Base-by-base conservation (phyloP, 2,888 invertebrate genomes). In the Vannuccia rotundouncinata region DNA sequence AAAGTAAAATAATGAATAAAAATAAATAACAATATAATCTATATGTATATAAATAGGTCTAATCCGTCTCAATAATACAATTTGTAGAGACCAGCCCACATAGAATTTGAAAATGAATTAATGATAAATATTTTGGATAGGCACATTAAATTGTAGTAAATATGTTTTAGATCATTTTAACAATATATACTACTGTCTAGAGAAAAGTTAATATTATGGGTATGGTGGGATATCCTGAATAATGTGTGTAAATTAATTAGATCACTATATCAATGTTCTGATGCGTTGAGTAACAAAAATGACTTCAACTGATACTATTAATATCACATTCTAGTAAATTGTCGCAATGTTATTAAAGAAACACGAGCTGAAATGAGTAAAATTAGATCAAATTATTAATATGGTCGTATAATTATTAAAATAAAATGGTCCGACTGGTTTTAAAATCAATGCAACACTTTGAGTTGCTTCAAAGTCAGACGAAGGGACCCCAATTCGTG, bases 401-500 rank as follows among this genome's bases (percentile, higher is more conserved):
- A n/a, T n/a, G n/a, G n/a, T n/a, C n/a, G n/a, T 13, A 13, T 45
- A 45, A 45, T 45, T 13, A 45, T 45, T 45, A 17, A 45, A 45
- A 45, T 13, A 45, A 45, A 17, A 45, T 45, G 10, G 10, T 17
- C 45, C 45, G 5, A 45, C 17, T 17, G 17, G 10, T 13, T 13
- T 45, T 45, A 17, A 45, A 45, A 45, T 45, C 45, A 45, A 45
- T 45, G 45, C 5, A 45, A 45, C 28, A 75, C 75, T 10, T 75
- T 28, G 27, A 2, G 31, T 13, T 75, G 75, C 13, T 27, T 28
- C 75, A 75, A 27, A 22, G 75, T 75, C n/a, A 75, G 29, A 31
- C 75, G 75, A 22, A 75, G 28, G 5, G 75, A 22, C 22, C 75
- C 75, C 28, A 75, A 31, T 30, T 75, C 75, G 2, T 30, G 29